Base-by-base conservation (phyloP, 2,797 vertebrate genomes). In the Danio jaintianensis region DNA sequence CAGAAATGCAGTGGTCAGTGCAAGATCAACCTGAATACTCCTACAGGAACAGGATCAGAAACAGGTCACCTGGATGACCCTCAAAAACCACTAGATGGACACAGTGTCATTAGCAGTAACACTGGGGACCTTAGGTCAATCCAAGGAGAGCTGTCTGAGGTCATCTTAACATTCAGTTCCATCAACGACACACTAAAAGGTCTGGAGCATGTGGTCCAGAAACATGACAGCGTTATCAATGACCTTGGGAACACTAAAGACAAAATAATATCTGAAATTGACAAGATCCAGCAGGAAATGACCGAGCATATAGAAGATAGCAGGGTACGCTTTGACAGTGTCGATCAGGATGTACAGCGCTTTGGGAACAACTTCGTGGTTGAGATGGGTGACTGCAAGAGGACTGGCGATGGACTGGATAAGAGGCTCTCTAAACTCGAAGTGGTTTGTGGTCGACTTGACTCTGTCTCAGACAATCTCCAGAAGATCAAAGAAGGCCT, bases 191-290 rank as follows among this genome's bases (percentile, higher is more conserved):
- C 96, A 0, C 87, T 98, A 76, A 95, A 94, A 10, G 95, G 92
- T 6, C 92, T 98, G 4, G 96, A 97, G 87, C 94, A 96, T 74
- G 93, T 88, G 0, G 90, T 97, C 66, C 95, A 96, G 22, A 95
- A 96, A 83, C 97, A 98, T 15, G 91, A 94, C 11, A 95, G 96
- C 0, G 93, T 96, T 81, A 93, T 97, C 81, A 95, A 93, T 0
- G 93, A 97, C 86, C 88, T 98, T 29, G 93, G 93, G 58, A 92
- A 95, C 84, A 93, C 96, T 53, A 97, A 96, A 81, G 95, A 98
- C 80, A 96, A 96, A 75, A 94, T 98, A 45, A 96, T 96, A 82
- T 94, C 96, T 0, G 97, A 97, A 91, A 94, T 99, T 52, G 97
- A 97, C 89, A 94, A 95, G 61, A 94, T 97, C 15, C 96, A 97